Evolutionary conservation across 2,113 vertebrate species (phyloP).

Genomic region (Equus quagga): DNA sequence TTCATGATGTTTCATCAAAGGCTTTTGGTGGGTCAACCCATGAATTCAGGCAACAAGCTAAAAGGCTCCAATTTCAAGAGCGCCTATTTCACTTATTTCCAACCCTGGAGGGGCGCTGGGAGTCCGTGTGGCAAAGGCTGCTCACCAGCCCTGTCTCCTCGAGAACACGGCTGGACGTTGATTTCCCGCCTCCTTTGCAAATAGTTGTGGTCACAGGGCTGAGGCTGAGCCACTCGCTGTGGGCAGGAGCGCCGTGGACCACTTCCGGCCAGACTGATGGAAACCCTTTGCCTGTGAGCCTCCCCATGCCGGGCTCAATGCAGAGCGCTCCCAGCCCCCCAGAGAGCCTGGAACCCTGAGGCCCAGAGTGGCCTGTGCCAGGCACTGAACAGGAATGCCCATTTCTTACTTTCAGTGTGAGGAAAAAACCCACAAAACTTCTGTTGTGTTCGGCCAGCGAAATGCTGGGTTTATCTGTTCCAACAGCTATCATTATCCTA

Average conservation of each 20-base stretch:
- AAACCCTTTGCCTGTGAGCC: accelerated
- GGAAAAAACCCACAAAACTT: neutral
- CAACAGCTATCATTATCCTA: accelerated
- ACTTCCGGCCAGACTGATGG: too few relatives aligned
- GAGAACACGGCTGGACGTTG: neutral
- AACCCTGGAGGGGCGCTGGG: accelerated
- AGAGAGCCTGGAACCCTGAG: neutral
- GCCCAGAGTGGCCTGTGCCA: neutral
- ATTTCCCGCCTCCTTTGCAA: accelerated
- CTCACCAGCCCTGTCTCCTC: neutral
- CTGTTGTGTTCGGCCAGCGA: neutral
- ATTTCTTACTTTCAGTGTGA: accelerated
- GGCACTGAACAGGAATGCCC: accelerated
- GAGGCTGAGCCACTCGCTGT: too few relatives aligned
- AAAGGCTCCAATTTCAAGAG: neutral
- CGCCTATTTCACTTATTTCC: neutral
- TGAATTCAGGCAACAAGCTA: neutral
- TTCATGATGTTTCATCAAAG: neutral
- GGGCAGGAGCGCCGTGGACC: accelerated
- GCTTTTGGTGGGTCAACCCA: neutral
- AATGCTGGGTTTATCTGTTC: accelerated
- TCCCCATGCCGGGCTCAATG: accelerated
- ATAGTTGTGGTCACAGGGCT: accelerated
- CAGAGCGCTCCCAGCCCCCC: neutral
- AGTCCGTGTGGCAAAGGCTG: accelerated